Evolutionary conservation across 1,140 invertebrate genomes (phyloP).

Genomic region (Calephelis virginiensis): DNA sequence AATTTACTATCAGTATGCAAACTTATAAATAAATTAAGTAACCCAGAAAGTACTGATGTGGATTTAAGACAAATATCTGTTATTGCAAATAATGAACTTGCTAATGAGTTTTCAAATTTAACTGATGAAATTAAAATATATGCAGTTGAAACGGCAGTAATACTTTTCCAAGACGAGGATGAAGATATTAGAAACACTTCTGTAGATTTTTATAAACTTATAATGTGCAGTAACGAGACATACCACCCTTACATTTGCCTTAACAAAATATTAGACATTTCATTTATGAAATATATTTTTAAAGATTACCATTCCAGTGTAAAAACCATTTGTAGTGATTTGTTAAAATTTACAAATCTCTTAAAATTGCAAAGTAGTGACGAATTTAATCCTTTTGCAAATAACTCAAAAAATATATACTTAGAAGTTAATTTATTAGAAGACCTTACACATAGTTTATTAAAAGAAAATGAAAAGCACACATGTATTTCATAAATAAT

Average conservation of each 20-base stretch:
- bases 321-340: constrained; percentile 37
- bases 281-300: constrained; percentile 48
- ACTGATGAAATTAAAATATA: constrained; percentile 51
- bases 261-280: constrained; percentile 47
- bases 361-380: constrained; percentile 32
- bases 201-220: constrained; percentile 46
- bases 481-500: too few species aligned
- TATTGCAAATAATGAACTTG: constrained; percentile 63
- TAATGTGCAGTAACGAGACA: constrained; percentile 32
- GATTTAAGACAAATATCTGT: constrained; percentile 62
- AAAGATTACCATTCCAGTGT: constrained; percentile 34
- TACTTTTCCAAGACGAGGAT: constrained; percentile 73
- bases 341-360: constrained; percentile 34
- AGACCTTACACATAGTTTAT: constrained; percentile 21
- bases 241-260: constrained; percentile 59
- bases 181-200: constrained; percentile 60
- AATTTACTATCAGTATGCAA: constrained; percentile 42
- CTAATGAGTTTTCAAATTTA: constrained; percentile 37
- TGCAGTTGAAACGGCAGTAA: constrained; percentile 52
- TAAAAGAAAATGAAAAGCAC: constrained; percentile 26
- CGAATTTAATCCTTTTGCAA: constrained; percentile 64
- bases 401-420: constrained; percentile 68
- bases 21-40: constrained; percentile 46
- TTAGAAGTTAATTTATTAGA: constrained; percentile 52
- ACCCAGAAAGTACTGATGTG: constrained; percentile 49